phyloP scores from a whole-genome alignment of 2,888 invertebrate genomes.

The Zonitis immaculata region DNA sequence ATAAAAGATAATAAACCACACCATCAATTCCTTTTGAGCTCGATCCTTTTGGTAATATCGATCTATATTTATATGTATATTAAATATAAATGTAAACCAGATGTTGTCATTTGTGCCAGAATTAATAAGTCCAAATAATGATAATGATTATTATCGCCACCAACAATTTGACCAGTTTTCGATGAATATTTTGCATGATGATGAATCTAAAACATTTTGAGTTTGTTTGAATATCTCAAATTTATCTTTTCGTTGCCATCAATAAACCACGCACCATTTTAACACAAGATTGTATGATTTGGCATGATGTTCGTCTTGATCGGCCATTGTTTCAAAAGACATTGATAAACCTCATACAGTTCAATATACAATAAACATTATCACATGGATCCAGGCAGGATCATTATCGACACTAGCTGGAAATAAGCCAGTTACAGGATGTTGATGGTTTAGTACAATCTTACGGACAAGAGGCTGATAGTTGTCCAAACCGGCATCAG shows the following conservation, averaged over 20 bases:
- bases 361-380: constrained; percentile 93
- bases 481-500: constrained; percentile 90
- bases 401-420: constrained; percentile 82
- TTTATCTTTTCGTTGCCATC: constrained; percentile 95
- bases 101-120: constrained; percentile 98
- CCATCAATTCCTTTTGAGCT: constrained; percentile 95
- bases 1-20: constrained; percentile 89
- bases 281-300: constrained; percentile 91
- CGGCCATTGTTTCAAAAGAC: constrained; percentile 98
- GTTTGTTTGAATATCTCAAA: constrained; percentile 95
- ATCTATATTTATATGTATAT: constrained; percentile 98
- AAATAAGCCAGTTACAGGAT: constrained; percentile 95
- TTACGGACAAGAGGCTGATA: constrained; percentile 92
- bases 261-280: constrained; percentile 88
- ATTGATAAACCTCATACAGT: constrained; percentile 98
- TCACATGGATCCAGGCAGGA: constrained; percentile 99
- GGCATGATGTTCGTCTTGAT: constrained; percentile 96
- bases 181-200: constrained; percentile 99
- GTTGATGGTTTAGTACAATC: constrained; percentile 89
- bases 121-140: constrained; percentile 89
- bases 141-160: constrained; percentile 93
- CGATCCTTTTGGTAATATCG: constrained; percentile 87
- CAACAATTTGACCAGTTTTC: constrained; percentile 81
- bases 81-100: constrained; percentile 94
- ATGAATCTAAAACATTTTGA: constrained; percentile 83